Conservation (phyloP, 2,797 vertebrate species). For the Labeo calbasu region DNA sequence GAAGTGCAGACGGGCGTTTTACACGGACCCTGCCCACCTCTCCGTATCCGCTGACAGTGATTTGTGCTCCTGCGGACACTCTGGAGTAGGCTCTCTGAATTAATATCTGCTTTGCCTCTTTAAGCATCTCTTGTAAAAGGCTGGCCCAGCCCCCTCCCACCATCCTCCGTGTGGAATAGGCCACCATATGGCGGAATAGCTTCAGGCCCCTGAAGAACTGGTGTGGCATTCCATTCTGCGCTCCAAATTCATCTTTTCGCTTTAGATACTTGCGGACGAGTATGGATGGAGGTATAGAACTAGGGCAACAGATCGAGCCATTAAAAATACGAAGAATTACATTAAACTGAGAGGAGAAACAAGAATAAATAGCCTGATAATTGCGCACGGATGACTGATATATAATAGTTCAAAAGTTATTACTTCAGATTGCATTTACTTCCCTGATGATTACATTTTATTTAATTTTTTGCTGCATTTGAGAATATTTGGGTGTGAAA, state of each 20-base stretch:
- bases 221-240: conserved; percentile 62
- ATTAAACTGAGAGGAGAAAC: not conserved
- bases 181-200: conserved; percentile 78
- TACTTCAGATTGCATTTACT: not conserved
- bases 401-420: not conserved
- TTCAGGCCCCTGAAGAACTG: conserved; percentile 69
- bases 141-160: conserved; percentile 57
- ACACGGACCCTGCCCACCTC: conserved; percentile 49
- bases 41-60: conserved; percentile 49
- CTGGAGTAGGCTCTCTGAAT: conserved; percentile 57
- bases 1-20: conserved; percentile 57
- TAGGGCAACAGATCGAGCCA: conserved; percentile 26
- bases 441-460: not conserved
- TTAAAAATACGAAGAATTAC: conserved; percentile 11
- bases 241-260: conserved; percentile 71
- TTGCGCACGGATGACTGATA: not conserved
- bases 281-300: conserved; percentile 25
- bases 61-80: conserved; percentile 57
- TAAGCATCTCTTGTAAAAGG: conserved; percentile 67
- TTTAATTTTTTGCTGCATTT: too few species aligned
- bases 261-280: conserved; percentile 62
- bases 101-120: conserved; percentile 62
- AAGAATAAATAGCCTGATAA: not conserved
- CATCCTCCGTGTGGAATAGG: conserved; percentile 68
- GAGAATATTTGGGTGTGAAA: not conserved